Evolutionary conservation across 2,888 invertebrate genomes (phyloP), one percentile per base, ranked within the genome.

Genomic region (Clepsis dumicolana): DNA sequence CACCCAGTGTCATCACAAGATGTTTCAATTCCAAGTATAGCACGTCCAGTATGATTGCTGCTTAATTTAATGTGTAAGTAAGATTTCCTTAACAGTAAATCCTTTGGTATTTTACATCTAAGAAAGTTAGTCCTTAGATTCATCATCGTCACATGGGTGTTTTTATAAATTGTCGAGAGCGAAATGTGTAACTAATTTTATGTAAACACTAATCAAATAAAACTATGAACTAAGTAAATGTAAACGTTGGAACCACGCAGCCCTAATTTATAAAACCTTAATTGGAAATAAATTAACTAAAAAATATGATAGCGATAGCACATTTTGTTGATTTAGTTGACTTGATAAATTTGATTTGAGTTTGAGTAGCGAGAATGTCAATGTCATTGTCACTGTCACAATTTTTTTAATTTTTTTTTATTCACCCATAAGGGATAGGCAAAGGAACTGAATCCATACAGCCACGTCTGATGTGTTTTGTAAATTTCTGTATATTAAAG

Each of bases 1-100:
- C 97, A 97, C 14, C 98, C 99, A 0, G 99, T 99, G 83, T 99
- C 99, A 93, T 99, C 99, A 85, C 99, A 99, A 66, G 99, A 99
- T 2, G 98, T 98, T 94, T 99, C 99, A 78, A 99, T 99, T n/a
- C 99, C 99, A 65, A 99, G 93, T 70, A 99, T 89, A 56, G 68
- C 68, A 18, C 50, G 56, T 63, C 63, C 63, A 53, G 52, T 59
- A 38, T 38, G 21, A 53, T 64, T 57, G 38, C 27, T 56, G 16
- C 8, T 27, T 24, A 8, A 24, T n/a, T 24, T 29, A 29, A 2
- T n/a, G 21, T 27, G 8, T 32, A 53, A 25, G 14, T 27, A 38
- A 14, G 14, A 24, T 1, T 61, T 44, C 25, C 32, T 56, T 61
- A 24, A 12, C 10, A 12, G 35, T 27, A 24, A 14, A n/a, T 16